Percentiles rank a stretch among this genome's conserved stretches.
Conservation (phyloP, 2,797 vertebrate species). For the Alosa sapidissima region DNA sequence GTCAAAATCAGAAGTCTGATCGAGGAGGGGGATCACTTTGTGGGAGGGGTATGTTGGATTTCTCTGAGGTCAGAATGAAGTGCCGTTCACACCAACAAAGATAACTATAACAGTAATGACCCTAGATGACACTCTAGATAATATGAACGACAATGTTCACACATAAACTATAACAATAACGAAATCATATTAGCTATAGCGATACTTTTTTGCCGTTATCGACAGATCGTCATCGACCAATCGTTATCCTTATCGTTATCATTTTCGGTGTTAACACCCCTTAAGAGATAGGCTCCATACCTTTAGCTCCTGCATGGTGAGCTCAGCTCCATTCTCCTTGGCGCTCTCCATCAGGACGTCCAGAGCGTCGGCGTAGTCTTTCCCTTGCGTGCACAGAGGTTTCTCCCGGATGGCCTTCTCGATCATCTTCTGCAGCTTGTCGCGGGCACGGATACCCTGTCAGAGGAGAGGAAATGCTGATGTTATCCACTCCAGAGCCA, state of each 20-base stretch:
- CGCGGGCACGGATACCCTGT: conserved; percentile 92
- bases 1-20: neutral
- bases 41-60: no score
- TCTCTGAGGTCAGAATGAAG: no score
- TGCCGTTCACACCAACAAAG: no score
- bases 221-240: no score
- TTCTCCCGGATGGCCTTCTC: conserved; percentile 97
- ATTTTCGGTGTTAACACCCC: no score
- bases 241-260: no score
- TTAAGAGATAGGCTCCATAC: conserved; percentile 61
- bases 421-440: conserved; percentile 87
- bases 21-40: neutral
- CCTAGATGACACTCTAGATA: no score
- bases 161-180: no score
- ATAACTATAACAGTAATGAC: no score
- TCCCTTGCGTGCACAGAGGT: conserved; percentile 85
- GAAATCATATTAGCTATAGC: no score
- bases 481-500: neutral
- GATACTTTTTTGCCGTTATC: no score
- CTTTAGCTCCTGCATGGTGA: conserved; percentile 98
- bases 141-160: no score
- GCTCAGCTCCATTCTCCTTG: conserved; percentile 90
- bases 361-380: conserved; percentile 91
- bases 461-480: neutral
- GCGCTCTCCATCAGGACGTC: conserved; percentile 95